phyloP scores from a whole-genome alignment of 2,113 vertebrate species.

The Indicator maculatus region DNA sequence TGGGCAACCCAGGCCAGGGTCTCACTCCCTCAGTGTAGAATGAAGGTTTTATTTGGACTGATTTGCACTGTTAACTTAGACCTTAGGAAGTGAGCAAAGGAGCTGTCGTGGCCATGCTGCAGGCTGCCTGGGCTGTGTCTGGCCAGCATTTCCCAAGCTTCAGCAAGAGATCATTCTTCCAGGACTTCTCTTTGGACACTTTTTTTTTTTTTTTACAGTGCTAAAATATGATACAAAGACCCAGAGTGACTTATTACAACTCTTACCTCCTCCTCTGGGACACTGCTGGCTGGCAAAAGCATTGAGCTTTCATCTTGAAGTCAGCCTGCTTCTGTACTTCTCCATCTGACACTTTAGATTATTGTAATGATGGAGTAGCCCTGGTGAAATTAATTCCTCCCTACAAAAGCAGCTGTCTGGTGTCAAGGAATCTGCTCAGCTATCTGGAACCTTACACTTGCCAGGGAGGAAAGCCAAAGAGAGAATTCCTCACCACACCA shows the following conservation, averaged over 20 bases:
- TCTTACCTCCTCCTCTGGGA: not conserved
- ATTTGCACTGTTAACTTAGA: too few relatives aligned
- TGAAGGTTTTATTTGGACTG: not conserved
- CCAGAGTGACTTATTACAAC: not conserved
- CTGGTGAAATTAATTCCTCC: conserved; percentile 51
- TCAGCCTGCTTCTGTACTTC: not conserved
- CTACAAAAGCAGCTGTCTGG: conserved; percentile 34
- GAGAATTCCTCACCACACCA: not conserved
- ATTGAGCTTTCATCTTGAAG: not conserved
- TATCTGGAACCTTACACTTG: not conserved
- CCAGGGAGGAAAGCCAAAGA: conserved; percentile 18
- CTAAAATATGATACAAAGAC: not conserved
- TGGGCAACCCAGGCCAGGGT: too few relatives aligned
- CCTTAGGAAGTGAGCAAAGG: not conserved
- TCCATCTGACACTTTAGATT: conserved; percentile 28
- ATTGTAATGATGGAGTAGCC: conserved; percentile 44
- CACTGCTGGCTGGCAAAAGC: not conserved
- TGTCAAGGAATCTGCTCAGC: conserved; percentile 53
- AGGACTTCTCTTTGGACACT: accelerated
- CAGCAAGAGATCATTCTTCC: not conserved
- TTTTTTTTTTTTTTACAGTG: not conserved
- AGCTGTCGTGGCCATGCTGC: not conserved
- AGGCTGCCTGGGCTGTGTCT: not conserved
- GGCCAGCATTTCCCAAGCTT: not conserved
- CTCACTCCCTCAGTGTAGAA: not conserved